phyloP scores from a whole-genome alignment of 2,888 invertebrate species.

The Nasonovia ribisnigri region DNA sequence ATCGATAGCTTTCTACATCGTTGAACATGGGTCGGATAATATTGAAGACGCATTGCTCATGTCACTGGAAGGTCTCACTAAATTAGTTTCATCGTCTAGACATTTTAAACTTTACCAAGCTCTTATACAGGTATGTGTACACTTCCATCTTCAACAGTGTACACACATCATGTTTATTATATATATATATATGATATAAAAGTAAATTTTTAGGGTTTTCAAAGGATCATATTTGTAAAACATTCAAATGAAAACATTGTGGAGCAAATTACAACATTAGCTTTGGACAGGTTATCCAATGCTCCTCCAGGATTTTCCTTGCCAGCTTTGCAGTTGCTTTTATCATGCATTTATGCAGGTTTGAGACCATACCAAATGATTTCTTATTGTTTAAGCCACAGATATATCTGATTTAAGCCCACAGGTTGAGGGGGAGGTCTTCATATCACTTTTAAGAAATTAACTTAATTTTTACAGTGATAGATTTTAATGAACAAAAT shows the following conservation, averaged over 20 bases:
- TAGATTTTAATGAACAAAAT: background rate
- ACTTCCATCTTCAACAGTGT: background rate
- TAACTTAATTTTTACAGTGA: too few species aligned
- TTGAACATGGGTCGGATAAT: slow-evolving; percentile 74
- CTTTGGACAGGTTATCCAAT: slow-evolving; percentile 78
- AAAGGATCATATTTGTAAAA: slow-evolving; percentile 48
- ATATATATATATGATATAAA: background rate
- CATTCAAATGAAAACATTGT: slow-evolving; percentile 73
- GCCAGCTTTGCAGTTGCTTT: slow-evolving; percentile 80
- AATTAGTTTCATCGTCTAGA: slow-evolving; percentile 65
- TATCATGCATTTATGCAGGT: slow-evolving; percentile 82
- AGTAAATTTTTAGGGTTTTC: slow-evolving; percentile 56
- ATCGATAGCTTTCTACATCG: slow-evolving; percentile 81
- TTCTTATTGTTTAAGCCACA: background rate
- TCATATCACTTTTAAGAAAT: background rate
- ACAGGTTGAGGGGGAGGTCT: background rate
- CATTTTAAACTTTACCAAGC: slow-evolving; percentile 66
- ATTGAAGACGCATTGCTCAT: slow-evolving; percentile 62
- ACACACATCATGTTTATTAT: background rate
- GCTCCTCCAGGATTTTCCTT: slow-evolving; percentile 79
- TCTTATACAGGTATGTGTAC: slow-evolving; percentile 66
- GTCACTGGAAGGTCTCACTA: slow-evolving; percentile 66
- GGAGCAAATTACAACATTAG: slow-evolving; percentile 78
- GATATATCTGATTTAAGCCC: too few species aligned
- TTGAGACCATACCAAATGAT: slow-evolving; percentile 67